These are phyloP conservation scores for Ahaetulla prasina DNA, from an alignment of 2,113 vertebrate genomes.

Conservation along the genomic window DNA sequence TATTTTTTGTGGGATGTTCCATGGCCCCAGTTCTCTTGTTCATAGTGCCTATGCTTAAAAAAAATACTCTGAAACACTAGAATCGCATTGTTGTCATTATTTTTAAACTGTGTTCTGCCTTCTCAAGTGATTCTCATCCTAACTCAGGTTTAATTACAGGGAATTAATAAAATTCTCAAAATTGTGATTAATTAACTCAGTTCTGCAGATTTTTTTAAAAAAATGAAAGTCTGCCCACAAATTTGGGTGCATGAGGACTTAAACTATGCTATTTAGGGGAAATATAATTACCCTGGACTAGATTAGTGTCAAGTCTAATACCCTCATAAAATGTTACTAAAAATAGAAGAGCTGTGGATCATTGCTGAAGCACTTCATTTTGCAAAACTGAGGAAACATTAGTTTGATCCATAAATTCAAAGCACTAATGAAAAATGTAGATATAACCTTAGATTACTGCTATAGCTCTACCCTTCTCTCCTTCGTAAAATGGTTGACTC, in stretches of 20 bases:
- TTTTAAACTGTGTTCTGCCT: neutral
- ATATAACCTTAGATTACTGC: conserved; percentile 7
- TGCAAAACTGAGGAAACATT: neutral
- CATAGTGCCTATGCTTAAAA: neutral
- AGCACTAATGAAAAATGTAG: neutral
- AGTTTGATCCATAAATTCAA: neutral
- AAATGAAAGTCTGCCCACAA: neutral
- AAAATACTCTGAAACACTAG: neutral
- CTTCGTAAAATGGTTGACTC: neutral
- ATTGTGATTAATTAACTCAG: neutral
- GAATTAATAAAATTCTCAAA: neutral
- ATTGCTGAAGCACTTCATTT: neutral
- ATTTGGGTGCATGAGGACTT: neutral
- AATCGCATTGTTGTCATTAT: neutral
- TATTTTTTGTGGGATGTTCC: neutral
- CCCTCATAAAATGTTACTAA: neutral
- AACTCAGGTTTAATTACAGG: neutral
- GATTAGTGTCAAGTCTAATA: neutral
- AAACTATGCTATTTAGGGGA: no score
- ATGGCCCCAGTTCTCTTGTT: neutral
- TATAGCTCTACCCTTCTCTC: neutral
- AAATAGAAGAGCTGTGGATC: neutral
- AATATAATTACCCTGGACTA: neutral
- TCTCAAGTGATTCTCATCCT: neutral
- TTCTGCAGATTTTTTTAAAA: neutral